Base-by-base conservation (phyloP, 2,888 invertebrate genomes). In the Tanytarsus gracilentus region DNA sequence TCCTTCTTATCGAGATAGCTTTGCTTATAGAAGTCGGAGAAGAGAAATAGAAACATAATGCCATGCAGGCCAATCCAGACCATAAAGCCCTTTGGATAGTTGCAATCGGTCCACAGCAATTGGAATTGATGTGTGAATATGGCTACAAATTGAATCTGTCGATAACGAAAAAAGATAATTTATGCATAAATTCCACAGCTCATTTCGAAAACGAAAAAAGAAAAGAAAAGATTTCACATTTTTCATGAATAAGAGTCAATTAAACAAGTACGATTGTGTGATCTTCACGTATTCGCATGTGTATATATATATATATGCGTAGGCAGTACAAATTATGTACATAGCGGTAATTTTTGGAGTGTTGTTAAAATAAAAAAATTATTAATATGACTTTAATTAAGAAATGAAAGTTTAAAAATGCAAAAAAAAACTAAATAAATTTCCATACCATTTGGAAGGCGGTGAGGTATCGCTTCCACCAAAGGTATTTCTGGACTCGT, bases 391-490 rank as follows among this genome's bases (percentile, higher is more conserved):
- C n/a, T n/a, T n/a, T n/a, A n/a, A n/a, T n/a, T n/a, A n/a, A n/a
- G n/a, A n/a, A n/a, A n/a, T n/a, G n/a, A n/a, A n/a, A n/a, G n/a
- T n/a, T n/a, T n/a, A n/a, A n/a, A n/a, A n/a, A n/a, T n/a, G n/a
- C n/a, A n/a, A n/a, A n/a, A n/a, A n/a, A n/a, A n/a, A n/a, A n/a
- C n/a, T n/a, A n/a, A n/a, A 27, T 48, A 36, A 18, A 29, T 18
- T 18, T 29, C 66, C 76, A 75, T 79, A 92, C 92, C 86, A 97
- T 94, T 79, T 96, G 96, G 78, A 96, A 85, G 65, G 85, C 84
- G 62, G 96, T 96, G 68, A 97, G 83, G 75, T 96, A 90, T 70
- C 90, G 93, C 77, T 96, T 97, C 96, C 96, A 97, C 96, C 96
- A 96, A 67, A 95, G 86, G 74, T 84, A 95, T 73, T 91, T 92